A percentile compares a stretch with the other conserved stretches of the same genome.
Evolutionary conservation across 2,888 invertebrate genomes (phyloP).

Genomic region (Conops quadrifasciatus): DNA sequence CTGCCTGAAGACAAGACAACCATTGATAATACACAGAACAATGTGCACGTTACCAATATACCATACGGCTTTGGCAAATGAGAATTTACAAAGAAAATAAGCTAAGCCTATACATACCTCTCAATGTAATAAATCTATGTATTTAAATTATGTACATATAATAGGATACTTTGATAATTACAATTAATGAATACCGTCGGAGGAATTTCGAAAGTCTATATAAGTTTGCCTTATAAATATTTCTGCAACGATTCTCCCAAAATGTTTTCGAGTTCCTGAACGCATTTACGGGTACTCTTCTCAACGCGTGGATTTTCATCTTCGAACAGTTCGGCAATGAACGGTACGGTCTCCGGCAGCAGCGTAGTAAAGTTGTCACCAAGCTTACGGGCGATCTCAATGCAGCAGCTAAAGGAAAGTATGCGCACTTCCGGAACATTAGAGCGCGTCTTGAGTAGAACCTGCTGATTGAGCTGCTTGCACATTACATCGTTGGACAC

Average conservation of each 20-base stretch:
- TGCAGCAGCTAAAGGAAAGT: constrained; percentile 75
- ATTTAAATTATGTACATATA: background rate
- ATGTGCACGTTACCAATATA: constrained; percentile 54
- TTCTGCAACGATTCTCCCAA: constrained; percentile 91
- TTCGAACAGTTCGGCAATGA: constrained; percentile 91
- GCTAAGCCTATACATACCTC: background rate
- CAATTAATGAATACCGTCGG: background rate
- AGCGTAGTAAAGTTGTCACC: constrained; percentile 89
- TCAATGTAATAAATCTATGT: background rate
- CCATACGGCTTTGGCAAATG: constrained; percentile 51
- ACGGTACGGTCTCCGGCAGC: constrained; percentile 92
- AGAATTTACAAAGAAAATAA: constrained; percentile 9
- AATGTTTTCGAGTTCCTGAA: constrained; percentile 84
- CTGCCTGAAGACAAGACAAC: constrained; percentile 58
- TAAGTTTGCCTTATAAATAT: constrained; percentile 72
- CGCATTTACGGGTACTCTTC: constrained; percentile 78
- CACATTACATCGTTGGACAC: constrained; percentile 86
- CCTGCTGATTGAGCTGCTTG: constrained; percentile 90
- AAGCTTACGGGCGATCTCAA: constrained; percentile 82
- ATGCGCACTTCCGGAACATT: constrained; percentile 78
- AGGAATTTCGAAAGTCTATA: too few relatives aligned
- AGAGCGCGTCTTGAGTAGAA: constrained; percentile 86
- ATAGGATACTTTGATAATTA: constrained; percentile 2
- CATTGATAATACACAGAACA: constrained; percentile 60
- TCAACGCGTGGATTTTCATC: constrained; percentile 88